Conservation (phyloP, 2,113 vertebrate genomes). For the Caretta caretta region DNA sequence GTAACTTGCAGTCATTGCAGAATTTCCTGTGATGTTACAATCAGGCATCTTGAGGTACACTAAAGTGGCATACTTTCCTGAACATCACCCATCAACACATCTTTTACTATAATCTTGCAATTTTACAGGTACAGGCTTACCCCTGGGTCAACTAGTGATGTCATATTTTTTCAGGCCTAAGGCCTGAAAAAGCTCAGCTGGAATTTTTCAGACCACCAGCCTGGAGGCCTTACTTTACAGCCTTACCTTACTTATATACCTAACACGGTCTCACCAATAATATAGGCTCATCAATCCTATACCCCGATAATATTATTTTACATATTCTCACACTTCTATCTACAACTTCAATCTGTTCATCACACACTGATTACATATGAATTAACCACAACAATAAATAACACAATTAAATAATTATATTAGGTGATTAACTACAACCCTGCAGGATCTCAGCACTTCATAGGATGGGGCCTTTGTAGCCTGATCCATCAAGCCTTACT, state of each 20-base stretch:
- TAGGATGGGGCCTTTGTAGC: neutral
- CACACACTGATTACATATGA: too few relatives aligned
- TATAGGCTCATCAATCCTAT: too few relatives aligned
- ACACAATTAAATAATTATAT: too few relatives aligned
- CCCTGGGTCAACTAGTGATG: neutral
- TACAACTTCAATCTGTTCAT: too few relatives aligned
- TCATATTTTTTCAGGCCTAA: neutral
- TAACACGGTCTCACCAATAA: too few relatives aligned
- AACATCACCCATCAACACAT: neutral
- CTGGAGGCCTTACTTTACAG: too few relatives aligned
- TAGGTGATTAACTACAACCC: neutral
- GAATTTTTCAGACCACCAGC: neutral
- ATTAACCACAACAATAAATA: too few relatives aligned
- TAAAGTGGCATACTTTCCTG: neutral
- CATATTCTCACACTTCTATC: too few relatives aligned
- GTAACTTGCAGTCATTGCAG: too few relatives aligned
- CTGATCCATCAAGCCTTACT: fast-evolving
- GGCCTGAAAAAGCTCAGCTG: neutral
- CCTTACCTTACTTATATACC: too few relatives aligned
- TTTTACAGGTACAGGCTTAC: neutral
- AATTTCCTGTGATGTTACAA: neutral
- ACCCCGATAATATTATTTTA: too few relatives aligned
- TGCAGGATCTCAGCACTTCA: neutral
- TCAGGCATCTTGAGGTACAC: too few relatives aligned
- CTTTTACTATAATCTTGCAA: neutral